These are phyloP conservation scores for Drosophila recens DNA, from an alignment of 2,888 invertebrate species.

Conservation along the genomic window DNA sequence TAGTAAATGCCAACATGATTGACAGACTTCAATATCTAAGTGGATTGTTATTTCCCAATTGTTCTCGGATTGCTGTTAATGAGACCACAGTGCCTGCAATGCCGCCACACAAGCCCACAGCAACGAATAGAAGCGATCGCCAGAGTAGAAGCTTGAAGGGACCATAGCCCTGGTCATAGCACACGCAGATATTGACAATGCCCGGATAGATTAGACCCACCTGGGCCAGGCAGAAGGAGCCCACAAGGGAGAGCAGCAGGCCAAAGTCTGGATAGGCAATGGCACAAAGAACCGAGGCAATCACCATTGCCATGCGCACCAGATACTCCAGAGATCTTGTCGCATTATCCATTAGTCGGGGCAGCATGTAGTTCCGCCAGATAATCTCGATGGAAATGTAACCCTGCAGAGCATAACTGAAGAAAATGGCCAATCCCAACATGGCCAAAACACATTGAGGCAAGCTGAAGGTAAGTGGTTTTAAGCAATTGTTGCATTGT, in stretches of 20 bases:
- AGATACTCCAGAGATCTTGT: slow-evolving; percentile 87
- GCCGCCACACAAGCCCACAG: slow-evolving; percentile 44
- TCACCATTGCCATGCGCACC: slow-evolving; percentile 89
- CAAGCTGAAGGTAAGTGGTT: slow-evolving; percentile 86
- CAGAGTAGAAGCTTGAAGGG: slow-evolving; percentile 24
- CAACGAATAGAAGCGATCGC: slow-evolving; percentile 48
- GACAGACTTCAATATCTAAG: neutral
- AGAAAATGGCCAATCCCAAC: slow-evolving; percentile 94
- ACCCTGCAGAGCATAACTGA: slow-evolving; percentile 97
- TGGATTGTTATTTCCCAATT: slow-evolving; percentile 1
- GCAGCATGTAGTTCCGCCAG: slow-evolving; percentile 87
- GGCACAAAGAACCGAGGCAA: slow-evolving; percentile 87
- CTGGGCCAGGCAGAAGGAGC: slow-evolving; percentile 95
- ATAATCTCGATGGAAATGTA: slow-evolving; percentile 98
- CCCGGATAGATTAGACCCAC: slow-evolving; percentile 96
- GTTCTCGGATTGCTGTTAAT: slow-evolving; percentile 16
- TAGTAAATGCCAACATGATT: slow-evolving; percentile 6
- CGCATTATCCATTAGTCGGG: slow-evolving; percentile 25
- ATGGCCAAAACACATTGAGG: slow-evolving; percentile 91
- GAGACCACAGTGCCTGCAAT: slow-evolving; percentile 48
- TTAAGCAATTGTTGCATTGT: neutral
- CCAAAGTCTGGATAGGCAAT: slow-evolving; percentile 94
- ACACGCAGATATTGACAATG: slow-evolving; percentile 92
- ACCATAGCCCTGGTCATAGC: slow-evolving; percentile 86
- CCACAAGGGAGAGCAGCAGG: slow-evolving; percentile 95